Conservation (phyloP, 2,888 invertebrate genomes). For the Calameuta filiformis region DNA sequence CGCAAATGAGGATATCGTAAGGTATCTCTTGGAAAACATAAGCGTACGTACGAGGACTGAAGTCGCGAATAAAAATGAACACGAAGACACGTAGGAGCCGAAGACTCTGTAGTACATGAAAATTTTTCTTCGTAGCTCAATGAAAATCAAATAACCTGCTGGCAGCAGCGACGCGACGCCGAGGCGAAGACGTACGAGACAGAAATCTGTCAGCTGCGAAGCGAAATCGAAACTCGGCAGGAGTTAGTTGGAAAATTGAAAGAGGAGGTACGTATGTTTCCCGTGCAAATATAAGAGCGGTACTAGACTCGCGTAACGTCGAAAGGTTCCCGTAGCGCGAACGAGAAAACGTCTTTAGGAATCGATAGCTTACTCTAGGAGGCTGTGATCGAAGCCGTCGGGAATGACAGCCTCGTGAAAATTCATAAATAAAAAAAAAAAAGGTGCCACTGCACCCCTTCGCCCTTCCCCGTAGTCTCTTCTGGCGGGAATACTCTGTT, state of each 20-base stretch:
- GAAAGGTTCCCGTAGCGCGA: slow-evolving; percentile 36
- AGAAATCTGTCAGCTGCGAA: slow-evolving; percentile 58
- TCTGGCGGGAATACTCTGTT: background rate
- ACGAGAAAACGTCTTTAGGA: slow-evolving; percentile 24
- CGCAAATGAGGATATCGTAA: slow-evolving; percentile 57
- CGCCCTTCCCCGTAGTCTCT: background rate
- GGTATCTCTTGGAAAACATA: slow-evolving; percentile 51
- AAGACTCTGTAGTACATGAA: background rate
- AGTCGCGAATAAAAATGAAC: background rate
- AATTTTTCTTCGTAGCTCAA: slow-evolving; percentile 51
- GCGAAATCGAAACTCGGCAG: slow-evolving; percentile 59
- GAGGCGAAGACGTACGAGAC: slow-evolving; percentile 58
- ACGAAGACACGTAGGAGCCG: background rate
- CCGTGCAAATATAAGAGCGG: slow-evolving; percentile 29
- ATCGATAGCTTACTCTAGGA: background rate
- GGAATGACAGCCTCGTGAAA: slow-evolving; percentile 23
- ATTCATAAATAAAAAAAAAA: slow-evolving; percentile 18
- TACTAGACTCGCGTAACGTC: slow-evolving; percentile 28
- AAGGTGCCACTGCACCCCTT: background rate
- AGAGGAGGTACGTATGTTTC: slow-evolving; percentile 55
- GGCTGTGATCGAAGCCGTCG: background rate
- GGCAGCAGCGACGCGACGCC: slow-evolving; percentile 60
- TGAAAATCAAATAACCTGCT: slow-evolving; percentile 54
- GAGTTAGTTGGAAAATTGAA: slow-evolving; percentile 54
- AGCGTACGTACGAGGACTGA: slow-evolving; percentile 39